phyloP scores from a whole-genome alignment of 2,888 invertebrate species.

The Callyntrura sp. region DNA sequence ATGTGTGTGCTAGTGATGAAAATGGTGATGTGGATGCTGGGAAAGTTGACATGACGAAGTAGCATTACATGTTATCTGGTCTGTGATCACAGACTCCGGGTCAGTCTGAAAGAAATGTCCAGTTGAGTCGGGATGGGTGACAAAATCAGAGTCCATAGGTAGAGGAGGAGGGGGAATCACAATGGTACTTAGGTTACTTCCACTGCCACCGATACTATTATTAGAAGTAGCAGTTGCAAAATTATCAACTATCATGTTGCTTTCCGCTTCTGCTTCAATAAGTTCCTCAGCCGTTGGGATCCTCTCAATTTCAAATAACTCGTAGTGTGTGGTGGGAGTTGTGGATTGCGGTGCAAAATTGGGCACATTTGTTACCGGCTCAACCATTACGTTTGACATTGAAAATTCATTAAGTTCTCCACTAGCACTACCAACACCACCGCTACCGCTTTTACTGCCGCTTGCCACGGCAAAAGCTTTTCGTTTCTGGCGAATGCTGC shows the following conservation, averaged over 20 bases:
- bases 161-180: slow-evolving; percentile 48
- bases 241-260: slow-evolving; percentile 13
- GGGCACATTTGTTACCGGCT: slow-evolving; percentile 77
- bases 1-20: no score
- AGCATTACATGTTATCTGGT: slow-evolving; percentile 54
- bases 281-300: slow-evolving; percentile 74
- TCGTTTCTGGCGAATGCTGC: slow-evolving; percentile 66
- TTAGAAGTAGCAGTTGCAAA: background rate
- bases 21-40: slow-evolving; percentile 46
- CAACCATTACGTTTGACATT: slow-evolving; percentile 77
- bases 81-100: slow-evolving; percentile 47
- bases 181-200: background rate
- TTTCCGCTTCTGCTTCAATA: slow-evolving; percentile 65
- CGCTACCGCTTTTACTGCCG: slow-evolving; percentile 17
- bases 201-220: slow-evolving; percentile 26
- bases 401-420: slow-evolving; percentile 78
- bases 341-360: slow-evolving; percentile 78
- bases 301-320: slow-evolving; percentile 74
- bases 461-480: slow-evolving; percentile 67
- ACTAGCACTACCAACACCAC: slow-evolving; percentile 18
- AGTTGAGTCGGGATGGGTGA: slow-evolving; percentile 62
- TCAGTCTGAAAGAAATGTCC: slow-evolving; percentile 71
- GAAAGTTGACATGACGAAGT: slow-evolving; percentile 68
- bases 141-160: slow-evolving; percentile 55
- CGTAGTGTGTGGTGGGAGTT: slow-evolving; percentile 29